Evolutionary conservation across 2,888 invertebrate genomes (phyloP), one percentile per base, ranked within the genome.

Genomic region (Macropis europaea): DNA sequence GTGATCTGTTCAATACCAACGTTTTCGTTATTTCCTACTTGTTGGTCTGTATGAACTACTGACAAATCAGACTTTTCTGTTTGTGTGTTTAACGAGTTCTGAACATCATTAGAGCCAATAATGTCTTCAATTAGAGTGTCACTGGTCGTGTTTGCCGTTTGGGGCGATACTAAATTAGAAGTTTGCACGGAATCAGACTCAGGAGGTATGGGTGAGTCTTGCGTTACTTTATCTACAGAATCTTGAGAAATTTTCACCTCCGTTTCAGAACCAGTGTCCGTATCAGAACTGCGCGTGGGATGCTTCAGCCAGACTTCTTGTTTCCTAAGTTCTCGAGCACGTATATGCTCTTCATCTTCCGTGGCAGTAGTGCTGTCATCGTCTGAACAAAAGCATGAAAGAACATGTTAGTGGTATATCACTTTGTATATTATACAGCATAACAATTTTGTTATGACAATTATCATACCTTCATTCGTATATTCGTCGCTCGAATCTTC

Each of bases 341-440:
- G 92, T 24, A 93, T 92, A 77, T 94, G 94, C 54, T 93, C 93
- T 89, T 94, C 94, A 7, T 94, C 94, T 88, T 95, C 95, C 0
- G 94, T 94, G 36, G 94, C 94, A n/a, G 94, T 94, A 62, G 94
- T 94, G 71, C 92, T 92, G 73, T 93, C 93, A 76, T 93, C 93
- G 86, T 93, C 94, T 92, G 22, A 57, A 52, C 9, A 43, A 13
- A 69, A 54, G 45, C 1, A n/a, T 24, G 0, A 17, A 32, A 19
- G 17, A n/a, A n/a, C 15, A 7, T 43, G n/a, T n/a, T n/a, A n/a
- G n/a, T n/a, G n/a, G n/a, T n/a, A n/a, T n/a, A n/a, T n/a, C n/a
- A n/a, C n/a, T n/a, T n/a, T n/a, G n/a, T n/a, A n/a, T n/a, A n/a
- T n/a, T n/a, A n/a, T n/a, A n/a, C n/a, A n/a, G n/a, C 56, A 71